These are phyloP conservation scores for Argynnis bischoffii DNA, from an alignment of 2,888 invertebrate species.

Conservation along the genomic window DNA sequence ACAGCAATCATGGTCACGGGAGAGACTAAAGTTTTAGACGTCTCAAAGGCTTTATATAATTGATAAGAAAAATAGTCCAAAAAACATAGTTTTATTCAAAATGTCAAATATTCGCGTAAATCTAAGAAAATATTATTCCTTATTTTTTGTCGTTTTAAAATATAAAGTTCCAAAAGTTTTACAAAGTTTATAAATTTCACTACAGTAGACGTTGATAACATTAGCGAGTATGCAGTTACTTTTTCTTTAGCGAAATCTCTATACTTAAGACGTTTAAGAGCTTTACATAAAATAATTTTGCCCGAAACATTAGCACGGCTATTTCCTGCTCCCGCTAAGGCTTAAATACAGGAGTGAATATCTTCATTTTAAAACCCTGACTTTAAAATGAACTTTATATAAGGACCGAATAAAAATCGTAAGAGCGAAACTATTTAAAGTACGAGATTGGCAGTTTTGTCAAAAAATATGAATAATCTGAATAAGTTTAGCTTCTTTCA, in stretches of 20 bases:
- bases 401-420: neutral
- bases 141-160: neutral
- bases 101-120: too few species aligned
- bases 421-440: neutral
- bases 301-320: constrained; percentile 9
- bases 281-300: constrained; percentile 19
- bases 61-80: too few species aligned
- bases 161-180: neutral
- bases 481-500: too few species aligned
- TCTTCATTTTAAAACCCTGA: constrained; percentile 3
- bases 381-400: constrained; percentile 3
- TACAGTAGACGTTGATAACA: constrained; percentile 14
- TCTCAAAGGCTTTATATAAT: too few species aligned
- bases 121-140: neutral
- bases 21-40: too few species aligned
- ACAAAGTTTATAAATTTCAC: neutral
- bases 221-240: constrained; percentile 14
- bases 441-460: too few species aligned
- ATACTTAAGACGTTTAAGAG: constrained; percentile 13
- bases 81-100: too few species aligned
- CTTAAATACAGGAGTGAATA: constrained; percentile 8
- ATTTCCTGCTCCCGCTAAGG: constrained; percentile 5
- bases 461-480: too few species aligned
- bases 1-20: too few species aligned
- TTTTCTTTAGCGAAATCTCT: constrained; percentile 14